A percentile compares a stretch with the other conserved stretches of the same genome.
Evolutionary conservation across 2,113 vertebrate species (phyloP).

Genomic region (Sterna hirundo): DNA sequence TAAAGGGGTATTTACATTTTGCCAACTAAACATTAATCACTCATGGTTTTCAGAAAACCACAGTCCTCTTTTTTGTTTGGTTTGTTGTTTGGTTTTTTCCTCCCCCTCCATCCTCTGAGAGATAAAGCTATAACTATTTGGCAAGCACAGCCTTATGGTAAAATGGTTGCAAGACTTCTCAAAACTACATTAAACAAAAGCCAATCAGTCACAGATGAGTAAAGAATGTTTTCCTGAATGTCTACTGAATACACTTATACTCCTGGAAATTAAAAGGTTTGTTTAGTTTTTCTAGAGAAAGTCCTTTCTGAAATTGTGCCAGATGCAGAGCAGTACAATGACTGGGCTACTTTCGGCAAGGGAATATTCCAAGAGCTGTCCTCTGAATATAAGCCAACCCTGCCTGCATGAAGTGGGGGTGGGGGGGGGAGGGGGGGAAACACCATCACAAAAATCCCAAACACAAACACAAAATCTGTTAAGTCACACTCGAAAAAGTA

Average conservation of each 20-base stretch:
- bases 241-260: background rate
- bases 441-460: background rate
- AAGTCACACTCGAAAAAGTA: background rate
- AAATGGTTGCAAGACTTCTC: background rate
- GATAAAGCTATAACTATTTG: background rate
- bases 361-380: background rate
- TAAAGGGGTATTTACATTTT: background rate
- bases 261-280: background rate
- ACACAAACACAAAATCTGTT: background rate
- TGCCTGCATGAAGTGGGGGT: background rate
- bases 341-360: background rate
- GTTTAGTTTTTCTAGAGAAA: background rate
- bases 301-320: background rate
- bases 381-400: background rate
- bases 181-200: background rate
- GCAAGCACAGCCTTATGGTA: background rate
- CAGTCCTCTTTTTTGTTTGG: background rate
- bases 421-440: too few relatives aligned
- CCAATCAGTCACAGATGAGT: background rate
- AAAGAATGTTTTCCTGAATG: background rate
- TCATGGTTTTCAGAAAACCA: background rate
- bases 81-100: background rate
- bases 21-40: background rate
- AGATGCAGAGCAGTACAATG: background rate
- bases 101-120: background rate